These are phyloP conservation scores for Hofmannophila pseudospretella DNA, from an alignment of 2,888 invertebrate species.

Conservation along the genomic window DNA sequence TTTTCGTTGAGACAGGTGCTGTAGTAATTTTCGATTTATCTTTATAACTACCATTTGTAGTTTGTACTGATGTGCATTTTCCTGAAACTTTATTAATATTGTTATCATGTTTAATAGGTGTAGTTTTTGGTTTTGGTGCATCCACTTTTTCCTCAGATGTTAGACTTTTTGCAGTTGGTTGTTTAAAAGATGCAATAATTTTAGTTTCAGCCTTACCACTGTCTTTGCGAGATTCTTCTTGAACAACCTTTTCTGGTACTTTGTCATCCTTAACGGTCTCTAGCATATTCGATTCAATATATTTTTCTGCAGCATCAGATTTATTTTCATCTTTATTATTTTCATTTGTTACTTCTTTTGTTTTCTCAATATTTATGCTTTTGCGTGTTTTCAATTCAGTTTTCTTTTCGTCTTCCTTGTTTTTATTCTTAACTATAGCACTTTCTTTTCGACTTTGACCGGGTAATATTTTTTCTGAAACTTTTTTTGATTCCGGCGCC, in stretches of 20 bases:
- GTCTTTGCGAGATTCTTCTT: background rate
- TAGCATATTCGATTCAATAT: background rate
- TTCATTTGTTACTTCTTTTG: background rate
- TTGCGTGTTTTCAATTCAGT: background rate
- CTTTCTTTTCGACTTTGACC: too few species aligned
- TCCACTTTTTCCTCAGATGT: too few species aligned
- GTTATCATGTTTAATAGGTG: too few species aligned
- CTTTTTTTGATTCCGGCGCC: too few species aligned
- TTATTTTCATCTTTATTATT: slow-evolving; percentile 2
- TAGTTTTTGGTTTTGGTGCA: too few species aligned
- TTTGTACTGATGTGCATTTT: background rate
- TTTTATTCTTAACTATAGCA: background rate
- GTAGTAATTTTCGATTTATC: background rate
- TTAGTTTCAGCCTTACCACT: background rate
- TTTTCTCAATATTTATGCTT: too few species aligned
- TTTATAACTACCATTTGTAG: background rate
- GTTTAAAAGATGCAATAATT: background rate
- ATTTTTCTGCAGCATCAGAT: background rate
- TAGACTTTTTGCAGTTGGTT: too few species aligned
- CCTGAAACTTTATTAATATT: too few species aligned
- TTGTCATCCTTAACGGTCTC: background rate
- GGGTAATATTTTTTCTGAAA: too few species aligned
- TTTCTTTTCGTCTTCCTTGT: too few species aligned
- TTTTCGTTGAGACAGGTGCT: background rate
- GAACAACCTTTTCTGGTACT: background rate